phyloP scores from a whole-genome alignment of 2,113 vertebrate species.

The Corythaixoides concolor region DNA sequence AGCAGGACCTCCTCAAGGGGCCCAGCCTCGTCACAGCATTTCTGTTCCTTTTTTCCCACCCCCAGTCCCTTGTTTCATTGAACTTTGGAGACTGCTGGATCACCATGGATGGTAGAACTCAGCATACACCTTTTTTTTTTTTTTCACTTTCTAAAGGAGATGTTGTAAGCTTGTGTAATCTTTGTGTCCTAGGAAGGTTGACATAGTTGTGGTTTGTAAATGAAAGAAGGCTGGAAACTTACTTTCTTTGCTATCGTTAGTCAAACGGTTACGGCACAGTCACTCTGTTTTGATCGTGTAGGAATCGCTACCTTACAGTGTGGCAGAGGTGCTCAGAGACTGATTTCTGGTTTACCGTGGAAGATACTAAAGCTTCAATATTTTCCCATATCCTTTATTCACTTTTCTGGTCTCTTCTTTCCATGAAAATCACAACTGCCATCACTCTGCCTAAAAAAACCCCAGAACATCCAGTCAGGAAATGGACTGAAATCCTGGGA shows the following conservation, averaged over 20 bases:
- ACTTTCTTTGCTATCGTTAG: background rate
- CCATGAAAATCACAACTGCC: background rate
- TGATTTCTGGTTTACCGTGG: background rate
- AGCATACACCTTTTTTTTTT: background rate
- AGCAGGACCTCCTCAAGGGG: background rate
- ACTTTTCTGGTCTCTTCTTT: background rate
- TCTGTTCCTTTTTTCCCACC: background rate
- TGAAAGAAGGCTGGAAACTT: background rate
- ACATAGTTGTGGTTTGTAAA: background rate
- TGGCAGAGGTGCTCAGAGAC: background rate
- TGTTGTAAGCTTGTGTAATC: background rate
- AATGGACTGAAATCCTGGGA: background rate
- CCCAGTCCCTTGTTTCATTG: background rate
- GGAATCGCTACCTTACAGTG: background rate
- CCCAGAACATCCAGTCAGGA: background rate
- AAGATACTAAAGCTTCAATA: background rate
- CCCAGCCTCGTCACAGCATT: background rate
- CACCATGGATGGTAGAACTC: background rate
- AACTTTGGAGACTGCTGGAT: background rate
- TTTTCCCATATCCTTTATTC: background rate
- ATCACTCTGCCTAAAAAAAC: background rate
- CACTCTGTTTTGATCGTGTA: background rate
- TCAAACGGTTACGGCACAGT: background rate
- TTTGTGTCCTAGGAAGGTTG: background rate
- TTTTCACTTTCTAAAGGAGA: background rate